These are phyloP conservation scores for Vimba vimba DNA, from an alignment of 2,113 vertebrate species.

Conservation along the genomic window DNA sequence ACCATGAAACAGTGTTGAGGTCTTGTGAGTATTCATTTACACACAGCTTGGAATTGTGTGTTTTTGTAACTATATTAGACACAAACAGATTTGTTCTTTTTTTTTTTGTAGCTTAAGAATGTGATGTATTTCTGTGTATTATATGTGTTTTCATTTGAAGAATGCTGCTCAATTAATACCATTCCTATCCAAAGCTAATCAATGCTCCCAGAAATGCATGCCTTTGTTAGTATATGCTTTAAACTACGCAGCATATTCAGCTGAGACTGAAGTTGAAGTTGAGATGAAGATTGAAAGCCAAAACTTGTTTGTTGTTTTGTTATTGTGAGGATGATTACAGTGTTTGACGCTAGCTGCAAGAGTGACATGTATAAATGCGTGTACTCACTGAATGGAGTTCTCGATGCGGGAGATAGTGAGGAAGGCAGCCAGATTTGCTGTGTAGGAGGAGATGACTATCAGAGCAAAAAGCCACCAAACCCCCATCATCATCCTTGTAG, in stretches of 20 bases:
- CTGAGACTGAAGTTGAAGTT: background rate
- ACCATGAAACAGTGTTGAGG: background rate
- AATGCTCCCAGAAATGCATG: background rate
- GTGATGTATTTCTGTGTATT: too few species aligned
- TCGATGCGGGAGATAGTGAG: conserved; percentile 97
- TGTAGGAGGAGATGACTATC: conserved; percentile 98
- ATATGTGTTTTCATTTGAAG: background rate
- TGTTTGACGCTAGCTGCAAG: conserved; percentile 25
- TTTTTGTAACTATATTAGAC: background rate
- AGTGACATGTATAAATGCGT: background rate
- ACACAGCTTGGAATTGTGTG: background rate
- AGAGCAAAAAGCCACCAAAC: conserved; percentile 98
- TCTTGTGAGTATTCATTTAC: conserved; percentile 37
- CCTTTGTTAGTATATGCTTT: background rate
- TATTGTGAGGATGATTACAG: conserved; percentile 40
- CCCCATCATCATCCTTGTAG: conserved; percentile 98
- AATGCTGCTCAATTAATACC: background rate
- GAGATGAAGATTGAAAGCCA: background rate
- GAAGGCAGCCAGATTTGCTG: conserved; percentile 97
- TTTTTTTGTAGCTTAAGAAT: background rate
- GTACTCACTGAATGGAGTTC: conserved; percentile 98
- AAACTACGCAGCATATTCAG: background rate
- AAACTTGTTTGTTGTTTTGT: conserved; percentile 10
- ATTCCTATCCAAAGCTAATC: background rate
- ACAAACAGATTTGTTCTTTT: background rate